Evolutionary conservation across 2,797 vertebrate species (phyloP), one percentile per base, ranked within the genome.

Genomic region (Ataeniobius toweri): DNA sequence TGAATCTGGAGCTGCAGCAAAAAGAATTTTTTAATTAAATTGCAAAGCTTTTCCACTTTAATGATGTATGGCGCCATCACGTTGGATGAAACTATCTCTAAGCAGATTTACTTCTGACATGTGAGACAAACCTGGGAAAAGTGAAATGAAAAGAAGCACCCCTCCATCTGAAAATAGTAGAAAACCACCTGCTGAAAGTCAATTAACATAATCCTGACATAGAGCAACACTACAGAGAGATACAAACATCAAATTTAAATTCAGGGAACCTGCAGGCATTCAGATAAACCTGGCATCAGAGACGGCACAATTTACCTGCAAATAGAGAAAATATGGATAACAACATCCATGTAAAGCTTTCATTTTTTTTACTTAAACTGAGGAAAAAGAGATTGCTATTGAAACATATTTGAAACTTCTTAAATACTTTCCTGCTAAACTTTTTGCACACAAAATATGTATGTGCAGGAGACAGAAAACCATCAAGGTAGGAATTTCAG

Each of bases 161-260:
- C 84, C 90, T 78, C 71, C 76, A 86, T 89, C 88, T 89, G 80
- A 89, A 88, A 93, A 89, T 88, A 88, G 87, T 85, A 88, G 78
- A 83, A 89, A 95, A 92, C 91, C 92, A 94, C 91, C 93, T 94
- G 94, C 94, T 88, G 93, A 89, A 95, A 95, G 94, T 95, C 93
- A 95, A 95, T 95, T 95, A 96, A 94, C 91, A 95, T 93, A 95
- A 92, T 89, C 87, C 94, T 91, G 94, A 95, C 93, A 93, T 78
- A 86, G 88, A 89, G 84, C 90, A 86, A 86, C 92, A 93, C 87
- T 90, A 91, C 93, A 90, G 80, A 89, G 82, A 87, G 92, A 94
- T 92, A 93, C 92, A 95, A 94, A 94, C 91, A 92, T 90, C 86
- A 86, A 79, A 94, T 95, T 94, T 91, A 92, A 95, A 95, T 95